These are phyloP conservation scores for Eubasilissa splendida DNA, from an alignment of 2,888 invertebrate species.

Conservation along the genomic window DNA sequence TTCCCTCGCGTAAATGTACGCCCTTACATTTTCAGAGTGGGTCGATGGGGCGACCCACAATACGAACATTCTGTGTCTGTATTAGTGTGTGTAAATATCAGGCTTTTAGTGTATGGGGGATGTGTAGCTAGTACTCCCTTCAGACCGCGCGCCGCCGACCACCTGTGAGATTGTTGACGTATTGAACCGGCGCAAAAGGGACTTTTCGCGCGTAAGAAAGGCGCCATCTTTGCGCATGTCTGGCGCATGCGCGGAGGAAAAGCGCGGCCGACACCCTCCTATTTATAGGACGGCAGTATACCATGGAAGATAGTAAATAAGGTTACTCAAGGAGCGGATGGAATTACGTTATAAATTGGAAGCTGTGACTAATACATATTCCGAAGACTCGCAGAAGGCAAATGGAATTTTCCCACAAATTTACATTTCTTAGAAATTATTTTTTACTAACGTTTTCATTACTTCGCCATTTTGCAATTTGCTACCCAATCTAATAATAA, in stretches of 20 bases:
- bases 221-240: constrained; percentile 37
- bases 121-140: not conserved
- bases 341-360: too few relatives aligned
- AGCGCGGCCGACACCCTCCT: constrained; percentile 26
- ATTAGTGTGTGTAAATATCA: constrained; percentile 10
- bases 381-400: too few relatives aligned
- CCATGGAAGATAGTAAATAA: not conserved
- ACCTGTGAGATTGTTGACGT: constrained; percentile 57
- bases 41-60: constrained; percentile 48
- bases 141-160: constrained; percentile 57
- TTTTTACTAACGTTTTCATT: too few relatives aligned
- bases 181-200: constrained; percentile 49
- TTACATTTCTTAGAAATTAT: too few relatives aligned
- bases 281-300: not conserved
- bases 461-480: too few relatives aligned
- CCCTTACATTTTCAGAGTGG: constrained; percentile 39
- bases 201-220: constrained; percentile 27
- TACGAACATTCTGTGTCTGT: constrained; percentile 3
- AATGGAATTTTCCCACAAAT: too few relatives aligned
- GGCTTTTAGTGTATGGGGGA: not conserved
- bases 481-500: too few relatives aligned
- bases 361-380: too few relatives aligned
- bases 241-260: constrained; percentile 29
- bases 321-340: too few relatives aligned
- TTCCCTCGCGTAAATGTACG: constrained; percentile 13